Evolutionary conservation across 2,888 invertebrate genomes (phyloP), one percentile per base, ranked within the genome.

Genomic region (Bembecia ichneumoniformis): DNA sequence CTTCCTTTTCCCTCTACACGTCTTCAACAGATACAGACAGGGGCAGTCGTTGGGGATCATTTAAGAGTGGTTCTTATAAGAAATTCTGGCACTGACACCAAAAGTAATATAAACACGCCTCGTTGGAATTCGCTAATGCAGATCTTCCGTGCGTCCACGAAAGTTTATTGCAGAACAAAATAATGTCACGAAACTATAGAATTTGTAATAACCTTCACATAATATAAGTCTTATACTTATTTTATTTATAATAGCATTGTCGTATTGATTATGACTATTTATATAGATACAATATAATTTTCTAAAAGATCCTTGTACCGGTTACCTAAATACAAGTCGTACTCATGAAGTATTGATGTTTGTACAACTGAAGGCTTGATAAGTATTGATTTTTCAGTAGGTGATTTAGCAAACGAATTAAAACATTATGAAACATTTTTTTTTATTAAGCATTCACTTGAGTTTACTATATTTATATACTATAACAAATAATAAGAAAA

Each of bases 301-400:
- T 28, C 28, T 9, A 28, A 20, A 43, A 3, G n/a, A 52, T 60
- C 72, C 70, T 73, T 68, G 74, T 52, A 55, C 72, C 49, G 66
- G 52, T 71, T 64, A 62, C 66, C 66, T 58, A 63, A 17, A 28
- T 63, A 49, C 52, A 28, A 28, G 28, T 9, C 50, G 46, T 35
- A 47, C 47, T 35, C 36, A 47, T 55, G 35, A 44, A 52, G 36
- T 51, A 52, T 53, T 50, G 35, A 52, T 53, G 47, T 43, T 4
- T 4, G 3, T 3, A 15, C 15, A 40, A 35, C 9, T 46, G 49
- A 55, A 53, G 55, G 54, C 35, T 48, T 44, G 7, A 9, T 10
- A 10, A 20, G 43, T 51, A 53, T 53, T 49, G 53, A 53, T 51
- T 48, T 43, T 17, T 48, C 35, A 49, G 51, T 47, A 43, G 13